These are phyloP conservation scores for Colletes collaris DNA, from an alignment of 2,888 invertebrate genomes.

Conservation along the genomic window DNA sequence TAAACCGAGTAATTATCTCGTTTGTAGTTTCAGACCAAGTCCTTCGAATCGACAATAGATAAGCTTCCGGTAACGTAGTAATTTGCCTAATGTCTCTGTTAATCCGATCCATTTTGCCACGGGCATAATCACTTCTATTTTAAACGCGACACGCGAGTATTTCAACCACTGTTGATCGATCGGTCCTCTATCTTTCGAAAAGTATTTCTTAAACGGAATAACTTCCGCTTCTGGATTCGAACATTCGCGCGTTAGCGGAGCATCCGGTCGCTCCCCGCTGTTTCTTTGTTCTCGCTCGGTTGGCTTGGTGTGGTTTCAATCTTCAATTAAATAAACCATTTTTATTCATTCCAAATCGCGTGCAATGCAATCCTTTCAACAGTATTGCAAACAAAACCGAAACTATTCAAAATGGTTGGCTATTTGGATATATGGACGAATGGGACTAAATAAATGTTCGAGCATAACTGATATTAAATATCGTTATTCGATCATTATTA, in stretches of 20 bases:
- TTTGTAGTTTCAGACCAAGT: conserved; percentile 12
- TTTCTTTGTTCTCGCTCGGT: too few species aligned
- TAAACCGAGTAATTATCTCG: conserved; percentile 13
- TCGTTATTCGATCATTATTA: too few species aligned
- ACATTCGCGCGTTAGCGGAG: too few species aligned
- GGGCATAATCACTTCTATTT: not conserved
- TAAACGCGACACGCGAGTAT: not conserved
- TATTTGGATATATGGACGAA: too few species aligned
- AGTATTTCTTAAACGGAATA: not conserved
- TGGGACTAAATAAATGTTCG: too few species aligned
- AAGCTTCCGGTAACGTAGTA: conserved; percentile 7
- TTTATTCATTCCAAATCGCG: too few species aligned
- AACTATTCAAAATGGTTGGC: too few species aligned
- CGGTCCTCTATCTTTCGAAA: not conserved
- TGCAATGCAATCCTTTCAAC: too few species aligned
- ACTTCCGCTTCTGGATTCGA: not conserved
- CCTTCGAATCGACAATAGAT: conserved; percentile 18
- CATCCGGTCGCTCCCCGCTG: too few species aligned
- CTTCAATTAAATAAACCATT: too few species aligned
- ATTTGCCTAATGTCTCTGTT: conserved; percentile 13
- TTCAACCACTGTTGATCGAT: conserved; percentile 1
- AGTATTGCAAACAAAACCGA: not conserved
- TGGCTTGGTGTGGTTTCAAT: too few species aligned
- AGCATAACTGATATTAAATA: too few species aligned
- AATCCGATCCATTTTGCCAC: not conserved